Evolutionary conservation across 2,888 invertebrate species (phyloP).

Genomic region (Therioaphis trifolii): DNA sequence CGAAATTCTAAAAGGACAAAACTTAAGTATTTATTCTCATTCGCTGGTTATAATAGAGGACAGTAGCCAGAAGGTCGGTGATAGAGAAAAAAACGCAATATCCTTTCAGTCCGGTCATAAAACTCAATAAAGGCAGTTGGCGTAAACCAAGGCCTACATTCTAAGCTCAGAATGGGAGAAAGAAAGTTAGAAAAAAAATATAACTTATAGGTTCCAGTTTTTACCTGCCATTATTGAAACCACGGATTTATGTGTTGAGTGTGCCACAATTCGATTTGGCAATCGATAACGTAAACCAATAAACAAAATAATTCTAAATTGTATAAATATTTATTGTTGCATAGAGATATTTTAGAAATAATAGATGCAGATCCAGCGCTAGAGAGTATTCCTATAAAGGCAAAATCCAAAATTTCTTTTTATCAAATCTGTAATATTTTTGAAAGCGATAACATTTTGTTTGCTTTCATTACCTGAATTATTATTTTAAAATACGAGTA

Average conservation of each 20-base stretch:
- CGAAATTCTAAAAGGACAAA: neutral
- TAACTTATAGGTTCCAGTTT: constrained; percentile 35
- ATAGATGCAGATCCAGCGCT: too few relatives aligned
- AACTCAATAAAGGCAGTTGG: constrained; percentile 38
- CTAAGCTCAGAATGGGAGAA: neutral
- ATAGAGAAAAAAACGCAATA: neutral
- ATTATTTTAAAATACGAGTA: too few relatives aligned
- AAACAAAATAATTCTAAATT: too few relatives aligned
- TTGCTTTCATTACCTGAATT: too few relatives aligned
- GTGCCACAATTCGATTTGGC: neutral
- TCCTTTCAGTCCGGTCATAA: constrained; percentile 27
- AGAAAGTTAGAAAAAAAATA: constrained; percentile 7
- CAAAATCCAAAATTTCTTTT: too few relatives aligned
- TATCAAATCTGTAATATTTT: too few relatives aligned
- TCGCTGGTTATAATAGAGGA: neutral
- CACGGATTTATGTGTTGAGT: constrained; percentile 29
- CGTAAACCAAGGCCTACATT: constrained; percentile 22
- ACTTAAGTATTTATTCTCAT: constrained; percentile 15
- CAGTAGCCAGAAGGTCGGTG: neutral
- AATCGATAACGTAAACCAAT: too few relatives aligned
- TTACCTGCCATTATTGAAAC: constrained; percentile 49
- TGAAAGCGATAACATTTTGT: too few relatives aligned
- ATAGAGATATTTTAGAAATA: too few relatives aligned
- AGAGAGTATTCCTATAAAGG: too few relatives aligned
- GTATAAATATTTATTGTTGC: too few relatives aligned